Conservation (phyloP, 2,113 vertebrate species). For the Pitta sordida region DNA sequence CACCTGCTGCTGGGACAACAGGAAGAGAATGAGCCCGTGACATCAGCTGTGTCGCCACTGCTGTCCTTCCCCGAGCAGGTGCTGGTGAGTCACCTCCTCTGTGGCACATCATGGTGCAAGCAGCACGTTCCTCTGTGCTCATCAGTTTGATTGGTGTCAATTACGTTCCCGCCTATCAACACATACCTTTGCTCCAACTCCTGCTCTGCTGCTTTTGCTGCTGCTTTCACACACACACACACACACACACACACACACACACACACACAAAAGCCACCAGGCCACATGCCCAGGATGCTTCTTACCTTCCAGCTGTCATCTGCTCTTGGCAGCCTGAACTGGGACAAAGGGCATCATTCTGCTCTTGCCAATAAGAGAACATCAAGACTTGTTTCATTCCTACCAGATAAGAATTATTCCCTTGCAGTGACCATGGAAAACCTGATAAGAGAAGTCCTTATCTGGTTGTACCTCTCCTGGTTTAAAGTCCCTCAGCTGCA, state of each 20-base stretch:
- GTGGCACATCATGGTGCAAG: not conserved
- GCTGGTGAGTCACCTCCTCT: not conserved
- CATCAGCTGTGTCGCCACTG: not conserved
- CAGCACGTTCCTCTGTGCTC: not conserved
- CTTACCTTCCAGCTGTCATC: not conserved
- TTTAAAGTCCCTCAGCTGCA: not conserved
- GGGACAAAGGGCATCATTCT: not conserved
- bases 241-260: accelerated
- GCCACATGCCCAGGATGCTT: not conserved
- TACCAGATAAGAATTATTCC: not conserved
- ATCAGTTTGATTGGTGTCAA: not conserved
- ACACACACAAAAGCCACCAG: accelerated
- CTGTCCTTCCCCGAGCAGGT: not conserved
- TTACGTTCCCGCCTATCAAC: not conserved
- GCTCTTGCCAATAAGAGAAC: not conserved
- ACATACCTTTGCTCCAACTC: not conserved
- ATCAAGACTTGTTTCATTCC: not conserved
- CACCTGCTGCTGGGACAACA: not conserved
- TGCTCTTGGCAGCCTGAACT: not conserved
- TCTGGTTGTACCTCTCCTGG: not conserved
- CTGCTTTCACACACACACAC: accelerated
- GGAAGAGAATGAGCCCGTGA: not conserved
- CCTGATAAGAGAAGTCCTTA: not conserved
- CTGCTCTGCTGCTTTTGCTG: not conserved
- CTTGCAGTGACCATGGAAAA: not conserved